A percentile compares a stretch with the other conserved stretches of the same genome.
phyloP scores from a whole-genome alignment of 2,113 vertebrate species.

The Mola mola region DNA sequence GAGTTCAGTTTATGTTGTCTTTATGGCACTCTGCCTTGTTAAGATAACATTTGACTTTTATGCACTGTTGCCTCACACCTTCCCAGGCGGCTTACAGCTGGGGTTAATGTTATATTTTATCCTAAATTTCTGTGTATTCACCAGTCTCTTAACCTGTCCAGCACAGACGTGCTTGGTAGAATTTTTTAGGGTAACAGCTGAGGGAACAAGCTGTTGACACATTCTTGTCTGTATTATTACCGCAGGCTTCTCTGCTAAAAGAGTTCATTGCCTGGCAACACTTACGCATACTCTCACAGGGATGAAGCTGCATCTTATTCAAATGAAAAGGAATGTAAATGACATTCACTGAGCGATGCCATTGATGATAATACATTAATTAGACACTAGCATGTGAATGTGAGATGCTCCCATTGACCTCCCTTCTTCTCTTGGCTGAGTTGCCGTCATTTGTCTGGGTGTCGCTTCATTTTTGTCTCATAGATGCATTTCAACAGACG shows the following conservation, averaged over 20 bases:
- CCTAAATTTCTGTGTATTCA: constrained; percentile 16
- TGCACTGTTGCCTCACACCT: constrained; percentile 29
- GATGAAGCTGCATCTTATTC: constrained; percentile 27
- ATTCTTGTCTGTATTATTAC: constrained; percentile 52
- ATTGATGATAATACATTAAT: constrained; percentile 54
- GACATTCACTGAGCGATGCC: constrained; percentile 46
- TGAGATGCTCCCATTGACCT: constrained; percentile 38
- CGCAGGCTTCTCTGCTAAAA: constrained; percentile 19
- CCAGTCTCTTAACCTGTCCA: constrained; percentile 9
- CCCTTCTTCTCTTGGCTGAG: constrained; percentile 21
- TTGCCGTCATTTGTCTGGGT: constrained; percentile 28
- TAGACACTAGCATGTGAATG: constrained; percentile 27
- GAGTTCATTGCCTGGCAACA: constrained; percentile 55
- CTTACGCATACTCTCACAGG: constrained; percentile 30
- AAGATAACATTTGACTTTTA: too few species aligned
- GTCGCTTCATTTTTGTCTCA: constrained; percentile 35
- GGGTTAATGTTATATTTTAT: constrained; percentile 20
- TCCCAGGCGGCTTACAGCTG: constrained; percentile 18
- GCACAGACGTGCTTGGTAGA: constrained; percentile 54
- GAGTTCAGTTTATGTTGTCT: too few species aligned
- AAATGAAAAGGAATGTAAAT: constrained; percentile 59
- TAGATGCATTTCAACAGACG: constrained; percentile 13
- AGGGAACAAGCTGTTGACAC: constrained; percentile 39
- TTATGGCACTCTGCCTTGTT: too few species aligned
- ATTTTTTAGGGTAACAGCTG: constrained; percentile 43